These are phyloP conservation scores for Anthoscopus minutus DNA, from an alignment of 2,113 vertebrate species.

Conservation along the genomic window DNA sequence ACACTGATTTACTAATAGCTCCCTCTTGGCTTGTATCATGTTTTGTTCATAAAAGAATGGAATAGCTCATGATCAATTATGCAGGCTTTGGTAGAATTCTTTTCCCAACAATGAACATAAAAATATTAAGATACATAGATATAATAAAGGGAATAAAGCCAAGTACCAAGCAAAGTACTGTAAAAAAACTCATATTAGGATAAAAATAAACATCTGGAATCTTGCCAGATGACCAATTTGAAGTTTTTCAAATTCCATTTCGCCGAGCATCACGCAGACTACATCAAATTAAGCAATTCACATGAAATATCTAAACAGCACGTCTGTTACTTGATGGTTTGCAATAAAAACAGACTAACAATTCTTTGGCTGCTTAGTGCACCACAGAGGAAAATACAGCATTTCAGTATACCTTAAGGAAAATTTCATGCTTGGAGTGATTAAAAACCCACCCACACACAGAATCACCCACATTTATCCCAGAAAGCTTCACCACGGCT, in stretches of 20 bases:
- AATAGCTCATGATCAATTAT: background rate
- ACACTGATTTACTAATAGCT: background rate
- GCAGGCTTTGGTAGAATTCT: background rate
- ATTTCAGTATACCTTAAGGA: background rate
- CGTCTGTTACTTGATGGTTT: background rate
- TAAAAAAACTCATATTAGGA: background rate
- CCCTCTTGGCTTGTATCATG: background rate
- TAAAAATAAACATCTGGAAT: background rate
- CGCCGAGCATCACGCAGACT: background rate
- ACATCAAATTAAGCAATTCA: background rate
- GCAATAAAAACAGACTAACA: background rate
- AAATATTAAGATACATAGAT: background rate
- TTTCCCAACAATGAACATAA: background rate
- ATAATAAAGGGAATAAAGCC: background rate
- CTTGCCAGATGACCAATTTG: background rate
- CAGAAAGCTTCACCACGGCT: background rate
- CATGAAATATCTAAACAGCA: background rate
- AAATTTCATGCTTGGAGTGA: background rate
- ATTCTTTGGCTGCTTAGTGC: background rate
- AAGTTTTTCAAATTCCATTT: background rate
- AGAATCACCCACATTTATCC: background rate
- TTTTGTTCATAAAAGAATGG: background rate
- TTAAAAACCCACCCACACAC: background rate
- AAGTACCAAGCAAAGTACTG: background rate
- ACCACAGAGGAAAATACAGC: background rate